Conservation (phyloP, 2,888 invertebrate species). For the Noctua pronuba region DNA sequence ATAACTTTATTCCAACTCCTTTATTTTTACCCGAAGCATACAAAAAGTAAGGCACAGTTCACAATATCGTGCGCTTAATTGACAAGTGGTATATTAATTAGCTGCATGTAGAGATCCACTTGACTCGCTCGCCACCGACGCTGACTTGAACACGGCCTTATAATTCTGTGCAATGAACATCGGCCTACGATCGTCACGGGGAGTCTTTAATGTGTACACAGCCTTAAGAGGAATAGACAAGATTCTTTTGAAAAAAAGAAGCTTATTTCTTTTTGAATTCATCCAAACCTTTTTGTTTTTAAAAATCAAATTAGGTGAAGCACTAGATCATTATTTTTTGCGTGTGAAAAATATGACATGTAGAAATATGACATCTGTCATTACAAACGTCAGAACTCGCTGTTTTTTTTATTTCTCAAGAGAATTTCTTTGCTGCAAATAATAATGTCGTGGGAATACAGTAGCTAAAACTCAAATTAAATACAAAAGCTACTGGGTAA, state of each 20-base stretch:
- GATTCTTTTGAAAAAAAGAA: background rate
- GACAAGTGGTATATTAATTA: conserved; percentile 70
- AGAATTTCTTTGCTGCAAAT: conserved; percentile 5
- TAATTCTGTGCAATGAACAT: conserved; percentile 70
- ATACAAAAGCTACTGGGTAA: conserved; percentile 53
- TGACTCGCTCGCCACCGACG: conserved; percentile 66
- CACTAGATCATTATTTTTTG: background rate
- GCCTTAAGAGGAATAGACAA: conserved; percentile 53
- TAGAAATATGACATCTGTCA: conserved; percentile 56
- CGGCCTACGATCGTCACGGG: conserved; percentile 72
- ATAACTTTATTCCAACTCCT: background rate
- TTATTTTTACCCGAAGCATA: conserved; percentile 37
- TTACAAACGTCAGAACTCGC: conserved; percentile 9
- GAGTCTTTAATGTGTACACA: conserved; percentile 64
- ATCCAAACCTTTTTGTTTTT: background rate
- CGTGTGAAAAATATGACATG: background rate
- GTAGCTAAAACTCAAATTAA: conserved; percentile 50
- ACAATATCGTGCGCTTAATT: conserved; percentile 64
- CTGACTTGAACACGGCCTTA: conserved; percentile 65
- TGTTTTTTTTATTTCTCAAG: background rate
- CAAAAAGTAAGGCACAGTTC: conserved; percentile 55
- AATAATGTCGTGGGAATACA: conserved; percentile 55
- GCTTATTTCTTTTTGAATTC: background rate
- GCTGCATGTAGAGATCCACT: conserved; percentile 65
- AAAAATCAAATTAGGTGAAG: background rate